A percentile compares a stretch with the other conserved stretches of the same genome.
Evolutionary conservation across 2,888 invertebrate species (phyloP).

Genomic region (Tenodera sinensis): DNA sequence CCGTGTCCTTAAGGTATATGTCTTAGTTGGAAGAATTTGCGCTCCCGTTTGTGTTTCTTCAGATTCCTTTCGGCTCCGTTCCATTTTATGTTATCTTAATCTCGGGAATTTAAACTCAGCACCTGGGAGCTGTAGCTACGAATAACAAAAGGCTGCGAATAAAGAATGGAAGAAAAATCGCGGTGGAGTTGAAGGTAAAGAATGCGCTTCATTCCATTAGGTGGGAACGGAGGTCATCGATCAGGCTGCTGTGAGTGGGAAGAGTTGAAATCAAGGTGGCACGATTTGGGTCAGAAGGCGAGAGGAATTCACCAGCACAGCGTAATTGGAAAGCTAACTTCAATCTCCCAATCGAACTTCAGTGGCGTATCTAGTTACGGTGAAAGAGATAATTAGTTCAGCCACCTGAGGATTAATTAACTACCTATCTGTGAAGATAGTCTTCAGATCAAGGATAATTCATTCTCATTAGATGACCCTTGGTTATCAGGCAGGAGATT

Average conservation of each 20-base stretch:
- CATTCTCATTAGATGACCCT: neutral
- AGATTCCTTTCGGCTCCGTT: neutral
- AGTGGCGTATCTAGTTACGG: neutral
- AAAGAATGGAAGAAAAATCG: constrained; percentile 6
- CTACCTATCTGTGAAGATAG: neutral
- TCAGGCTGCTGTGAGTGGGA: neutral
- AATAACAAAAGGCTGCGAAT: constrained; percentile 1
- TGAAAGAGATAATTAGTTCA: neutral
- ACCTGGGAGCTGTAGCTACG: neutral
- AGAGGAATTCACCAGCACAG: neutral
- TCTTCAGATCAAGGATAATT: neutral
- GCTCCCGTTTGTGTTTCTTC: neutral
- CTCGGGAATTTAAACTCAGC: constrained; percentile 9
- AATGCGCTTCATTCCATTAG: constrained; percentile 7
- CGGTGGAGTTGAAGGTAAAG: constrained; percentile 1
- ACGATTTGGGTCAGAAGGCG: neutral
- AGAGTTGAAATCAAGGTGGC: neutral
- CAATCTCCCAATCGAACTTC: neutral
- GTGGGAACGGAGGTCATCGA: neutral
- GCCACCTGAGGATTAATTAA: neutral
- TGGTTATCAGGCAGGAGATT: no score
- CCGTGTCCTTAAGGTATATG: neutral
- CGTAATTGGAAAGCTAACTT: constrained; percentile 6
- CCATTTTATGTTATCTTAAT: constrained; percentile 4
- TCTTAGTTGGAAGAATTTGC: neutral